Conservation (phyloP, 2,113 vertebrate species). For the Corvus moneduloides region DNA sequence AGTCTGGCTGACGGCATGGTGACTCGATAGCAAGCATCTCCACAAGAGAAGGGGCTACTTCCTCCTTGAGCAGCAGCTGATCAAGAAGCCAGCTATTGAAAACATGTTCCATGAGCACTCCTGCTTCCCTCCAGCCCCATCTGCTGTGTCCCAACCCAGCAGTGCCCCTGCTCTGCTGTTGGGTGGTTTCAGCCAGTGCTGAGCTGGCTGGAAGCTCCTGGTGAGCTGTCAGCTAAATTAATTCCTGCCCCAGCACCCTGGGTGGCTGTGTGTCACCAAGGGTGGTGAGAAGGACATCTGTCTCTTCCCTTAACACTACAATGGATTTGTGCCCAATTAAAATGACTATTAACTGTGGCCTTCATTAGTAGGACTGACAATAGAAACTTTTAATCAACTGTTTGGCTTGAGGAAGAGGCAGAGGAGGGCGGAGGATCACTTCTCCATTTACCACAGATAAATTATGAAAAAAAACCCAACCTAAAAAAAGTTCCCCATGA, state of each 20-base stretch:
- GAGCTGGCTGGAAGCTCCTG: background rate
- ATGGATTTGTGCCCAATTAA: background rate
- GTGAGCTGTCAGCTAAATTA: background rate
- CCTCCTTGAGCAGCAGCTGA: background rate
- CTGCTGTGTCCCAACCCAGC: background rate
- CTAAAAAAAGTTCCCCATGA: background rate
- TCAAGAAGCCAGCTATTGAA: background rate
- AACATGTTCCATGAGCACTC: background rate
- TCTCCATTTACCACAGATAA: background rate
- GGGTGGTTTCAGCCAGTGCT: background rate
- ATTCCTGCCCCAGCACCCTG: background rate
- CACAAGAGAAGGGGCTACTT: background rate
- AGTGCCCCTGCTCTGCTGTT: accelerated
- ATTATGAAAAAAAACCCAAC: background rate
- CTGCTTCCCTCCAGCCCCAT: background rate
- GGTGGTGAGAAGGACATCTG: background rate
- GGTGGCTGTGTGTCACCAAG: background rate
- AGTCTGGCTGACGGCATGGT: accelerated
- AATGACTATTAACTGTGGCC: background rate
- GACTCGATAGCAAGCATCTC: background rate
- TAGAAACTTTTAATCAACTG: background rate
- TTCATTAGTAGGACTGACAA: background rate
- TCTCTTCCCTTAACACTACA: background rate
- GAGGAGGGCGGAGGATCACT: background rate
- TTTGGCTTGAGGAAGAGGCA: background rate